A percentile compares a stretch with the other conserved stretches of the same genome.
phyloP scores from a whole-genome alignment of 1,140 invertebrate genomes.

The Drosophila bocqueti region DNA sequence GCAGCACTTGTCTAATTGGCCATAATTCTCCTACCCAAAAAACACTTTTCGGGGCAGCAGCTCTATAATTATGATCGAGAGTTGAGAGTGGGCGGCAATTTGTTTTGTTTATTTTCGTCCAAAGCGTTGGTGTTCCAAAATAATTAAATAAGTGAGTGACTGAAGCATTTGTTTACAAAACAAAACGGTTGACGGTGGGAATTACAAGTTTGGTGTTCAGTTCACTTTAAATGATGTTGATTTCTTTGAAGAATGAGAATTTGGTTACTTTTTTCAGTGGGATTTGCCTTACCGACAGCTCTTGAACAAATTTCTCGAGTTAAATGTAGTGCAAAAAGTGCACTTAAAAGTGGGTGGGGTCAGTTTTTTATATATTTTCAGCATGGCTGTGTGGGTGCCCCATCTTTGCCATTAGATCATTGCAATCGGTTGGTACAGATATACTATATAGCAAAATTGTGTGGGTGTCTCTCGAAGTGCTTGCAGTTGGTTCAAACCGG shows the following conservation, averaged over 20 bases:
- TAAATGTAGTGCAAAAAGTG: constrained; percentile 53
- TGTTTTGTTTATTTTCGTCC: constrained; percentile 38
- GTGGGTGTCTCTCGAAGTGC: constrained; percentile 42
- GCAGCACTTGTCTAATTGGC: constrained; percentile 75
- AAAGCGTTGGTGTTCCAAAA: constrained; percentile 46
- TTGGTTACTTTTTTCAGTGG: not conserved
- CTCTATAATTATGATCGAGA: constrained; percentile 58
- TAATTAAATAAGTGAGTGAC: constrained; percentile 41
- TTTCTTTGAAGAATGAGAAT: not conserved
- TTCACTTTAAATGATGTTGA: constrained; percentile 38
- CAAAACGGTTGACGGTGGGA: constrained; percentile 61
- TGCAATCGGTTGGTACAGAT: constrained; percentile 33
- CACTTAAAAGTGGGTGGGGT: constrained; percentile 41
- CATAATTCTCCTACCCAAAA: constrained; percentile 51
- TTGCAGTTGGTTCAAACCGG: constrained; percentile 44
- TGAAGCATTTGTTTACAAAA: constrained; percentile 66
- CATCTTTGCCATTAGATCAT: constrained; percentile 60
- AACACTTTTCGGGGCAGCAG: constrained; percentile 35
- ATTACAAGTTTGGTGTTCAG: constrained; percentile 40
- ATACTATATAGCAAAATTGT: constrained; percentile 1
- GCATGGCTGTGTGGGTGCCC: constrained; percentile 44
- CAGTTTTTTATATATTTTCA: constrained; percentile 3
- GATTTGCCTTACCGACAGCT: not conserved
- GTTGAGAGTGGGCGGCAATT: constrained; percentile 49
- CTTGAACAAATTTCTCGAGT: constrained; percentile 14